Percentiles rank a stretch among this genome's conserved stretches.
Evolutionary conservation across 2,113 vertebrate species (phyloP).

Genomic region (Platysternon megacephalum): DNA sequence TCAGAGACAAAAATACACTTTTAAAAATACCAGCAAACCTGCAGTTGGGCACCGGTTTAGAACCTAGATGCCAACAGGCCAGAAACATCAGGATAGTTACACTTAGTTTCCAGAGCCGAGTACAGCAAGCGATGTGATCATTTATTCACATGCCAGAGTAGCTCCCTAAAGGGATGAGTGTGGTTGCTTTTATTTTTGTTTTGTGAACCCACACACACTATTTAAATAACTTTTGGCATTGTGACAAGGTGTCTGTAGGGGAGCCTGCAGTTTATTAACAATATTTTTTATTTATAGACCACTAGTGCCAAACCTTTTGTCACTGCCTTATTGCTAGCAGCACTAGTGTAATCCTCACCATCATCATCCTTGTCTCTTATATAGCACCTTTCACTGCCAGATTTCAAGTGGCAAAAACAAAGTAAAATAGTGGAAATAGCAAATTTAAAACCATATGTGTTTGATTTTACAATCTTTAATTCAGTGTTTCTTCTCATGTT

Average conservation of each 20-base stretch:
- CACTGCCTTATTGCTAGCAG: not conserved
- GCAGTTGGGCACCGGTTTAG: constrained; percentile 12
- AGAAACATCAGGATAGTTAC: constrained; percentile 40
- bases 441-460: not conserved
- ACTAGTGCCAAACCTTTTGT: not conserved
- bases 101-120: constrained; percentile 45
- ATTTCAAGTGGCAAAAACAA: not conserved
- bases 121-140: constrained; percentile 22
- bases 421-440: not conserved
- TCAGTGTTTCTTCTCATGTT: not conserved
- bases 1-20: constrained; percentile 39
- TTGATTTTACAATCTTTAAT: not conserved
- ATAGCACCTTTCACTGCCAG: not conserved
- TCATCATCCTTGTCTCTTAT: not conserved
- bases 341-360: not conserved
- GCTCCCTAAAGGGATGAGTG: constrained; percentile 10
- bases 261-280: not conserved
- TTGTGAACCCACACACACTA: constrained; percentile 20
- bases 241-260: not conserved
- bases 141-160: constrained; percentile 35
- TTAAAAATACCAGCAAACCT: not conserved
- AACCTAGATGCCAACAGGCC: constrained; percentile 49
- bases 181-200: not conserved
- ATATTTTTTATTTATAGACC: constrained; percentile 10
- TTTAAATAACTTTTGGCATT: constrained; percentile 20